Base-by-base conservation (phyloP, 2,888 invertebrate genomes). In the Eucriotettix oculatus region DNA sequence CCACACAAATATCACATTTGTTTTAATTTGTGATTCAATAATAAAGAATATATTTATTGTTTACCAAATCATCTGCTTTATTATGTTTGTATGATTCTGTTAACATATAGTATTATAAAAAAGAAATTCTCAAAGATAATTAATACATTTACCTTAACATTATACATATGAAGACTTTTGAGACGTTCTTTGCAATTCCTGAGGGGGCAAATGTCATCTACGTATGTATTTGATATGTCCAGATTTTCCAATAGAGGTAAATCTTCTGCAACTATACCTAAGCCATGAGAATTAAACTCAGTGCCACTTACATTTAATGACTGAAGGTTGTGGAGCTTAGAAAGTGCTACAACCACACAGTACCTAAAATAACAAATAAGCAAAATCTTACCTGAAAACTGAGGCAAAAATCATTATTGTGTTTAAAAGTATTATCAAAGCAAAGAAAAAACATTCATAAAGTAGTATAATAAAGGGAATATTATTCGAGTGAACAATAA, bases 211-310 rank as follows among this genome's bases (percentile, higher is more conserved):
- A 85, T 78, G 70, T 84, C 82, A 63, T 77, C 77, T 42, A 85
- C 79, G 64, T 73, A 69, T 11, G 85, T 85, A 61, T 78, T 76
- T 16, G 85, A 85, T 65, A 86, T 82, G 69, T 86, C 82, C 58
- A 86, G 70, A 66, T 75, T 78, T 69, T 84, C 82, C 63, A 86
- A 71, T 60, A 75, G 72, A 54, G 78, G 79, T 63, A 86, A 73
- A 72, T 85, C 83, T 66, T 83, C 80, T 61, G 81, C 81, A 58
- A 85, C 77, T 64, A 84, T 81, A 66, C 82, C 79, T 63, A 86
- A 74, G 29, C 81, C 80, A 66, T 79, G 79, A 64, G 79, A 78
- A 69, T 83, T 84, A 68, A 86, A 79, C 68, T 84, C 83, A n/a
- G 85, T 85, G 66, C 79, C 76, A 61, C 84, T 80, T 7, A 85